Conservation (phyloP, 2,113 vertebrate species). For the Kryptolebias marmoratus region DNA sequence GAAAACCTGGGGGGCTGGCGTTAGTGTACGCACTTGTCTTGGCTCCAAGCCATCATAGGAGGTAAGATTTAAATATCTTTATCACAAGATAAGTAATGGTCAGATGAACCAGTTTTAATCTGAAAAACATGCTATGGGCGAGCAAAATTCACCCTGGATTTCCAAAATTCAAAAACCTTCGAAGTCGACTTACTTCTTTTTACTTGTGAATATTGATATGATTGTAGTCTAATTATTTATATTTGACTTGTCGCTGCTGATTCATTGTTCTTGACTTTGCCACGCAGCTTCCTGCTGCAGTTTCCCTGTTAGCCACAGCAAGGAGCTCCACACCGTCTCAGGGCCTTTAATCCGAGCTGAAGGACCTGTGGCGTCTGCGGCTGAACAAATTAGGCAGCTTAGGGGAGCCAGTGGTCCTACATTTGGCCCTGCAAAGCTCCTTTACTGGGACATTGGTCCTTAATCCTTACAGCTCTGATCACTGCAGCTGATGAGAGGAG, state of each 20-base stretch:
- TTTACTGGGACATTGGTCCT: constrained; percentile 71
- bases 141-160: neutral
- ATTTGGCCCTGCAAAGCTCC: constrained; percentile 71
- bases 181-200: neutral
- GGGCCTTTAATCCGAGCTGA: constrained; percentile 37
- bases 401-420: constrained; percentile 67
- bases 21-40: neutral
- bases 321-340: constrained; percentile 54
- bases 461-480: constrained; percentile 72
- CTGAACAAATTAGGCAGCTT: constrained; percentile 75
- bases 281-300: constrained; percentile 39
- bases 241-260: neutral
- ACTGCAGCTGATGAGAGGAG: constrained; percentile 60
- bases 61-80: neutral
- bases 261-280: neutral
- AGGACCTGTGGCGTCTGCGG: constrained; percentile 49
- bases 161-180: constrained; percentile 1
- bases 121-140: neutral
- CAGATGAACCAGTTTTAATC: too few species aligned
- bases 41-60: neutral
- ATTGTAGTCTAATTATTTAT: too few species aligned
- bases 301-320: constrained; percentile 58
- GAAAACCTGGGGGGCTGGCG: neutral
- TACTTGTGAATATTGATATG: too few species aligned
- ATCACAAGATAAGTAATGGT: too few species aligned